Percentiles rank a stretch among this genome's conserved stretches.
Evolutionary conservation across 2,113 vertebrate genomes (phyloP).

Genomic region (Nothobranchius furzeri): DNA sequence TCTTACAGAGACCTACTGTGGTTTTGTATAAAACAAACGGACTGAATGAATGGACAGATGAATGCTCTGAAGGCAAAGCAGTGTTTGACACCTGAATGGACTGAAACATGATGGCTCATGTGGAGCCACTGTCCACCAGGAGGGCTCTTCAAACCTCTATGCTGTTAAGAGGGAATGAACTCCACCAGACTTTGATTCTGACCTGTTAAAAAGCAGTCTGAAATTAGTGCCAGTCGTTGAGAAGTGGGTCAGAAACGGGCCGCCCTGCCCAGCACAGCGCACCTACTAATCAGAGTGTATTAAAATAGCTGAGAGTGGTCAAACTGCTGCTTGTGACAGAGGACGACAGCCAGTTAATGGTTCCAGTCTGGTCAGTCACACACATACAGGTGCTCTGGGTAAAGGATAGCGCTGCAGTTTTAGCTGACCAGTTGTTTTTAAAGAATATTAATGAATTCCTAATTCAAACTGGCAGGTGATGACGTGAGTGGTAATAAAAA

Average conservation of each 20-base stretch:
- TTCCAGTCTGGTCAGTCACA: constrained; percentile 43
- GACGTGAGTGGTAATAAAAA: constrained; percentile 1
- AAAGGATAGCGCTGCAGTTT: too few species aligned
- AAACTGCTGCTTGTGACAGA: constrained; percentile 40
- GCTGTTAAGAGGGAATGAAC: constrained; percentile 14
- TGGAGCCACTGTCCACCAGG: too few species aligned
- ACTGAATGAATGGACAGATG: too few species aligned
- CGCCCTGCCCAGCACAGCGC: constrained; percentile 51
- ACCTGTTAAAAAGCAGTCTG: constrained; percentile 56
- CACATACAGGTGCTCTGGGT: background rate
- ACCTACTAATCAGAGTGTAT: constrained; percentile 74
- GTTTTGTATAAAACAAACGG: too few species aligned
- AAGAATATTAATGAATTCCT: background rate
- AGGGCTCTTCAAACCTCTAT: constrained; percentile 32
- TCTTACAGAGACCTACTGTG: too few species aligned
- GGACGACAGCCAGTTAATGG: constrained; percentile 55
- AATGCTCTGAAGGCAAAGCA: too few species aligned
- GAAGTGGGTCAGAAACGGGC: constrained; percentile 57
- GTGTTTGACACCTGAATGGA: too few species aligned
- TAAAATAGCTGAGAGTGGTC: constrained; percentile 72
- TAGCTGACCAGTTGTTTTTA: too few species aligned
- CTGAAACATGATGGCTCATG: too few species aligned
- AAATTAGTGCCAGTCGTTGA: constrained; percentile 70
- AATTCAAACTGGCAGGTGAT: background rate
- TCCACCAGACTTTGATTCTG: constrained; percentile 49